Base-by-base conservation (phyloP, 2,113 vertebrate species). In the Gymnarchus niloticus region DNA sequence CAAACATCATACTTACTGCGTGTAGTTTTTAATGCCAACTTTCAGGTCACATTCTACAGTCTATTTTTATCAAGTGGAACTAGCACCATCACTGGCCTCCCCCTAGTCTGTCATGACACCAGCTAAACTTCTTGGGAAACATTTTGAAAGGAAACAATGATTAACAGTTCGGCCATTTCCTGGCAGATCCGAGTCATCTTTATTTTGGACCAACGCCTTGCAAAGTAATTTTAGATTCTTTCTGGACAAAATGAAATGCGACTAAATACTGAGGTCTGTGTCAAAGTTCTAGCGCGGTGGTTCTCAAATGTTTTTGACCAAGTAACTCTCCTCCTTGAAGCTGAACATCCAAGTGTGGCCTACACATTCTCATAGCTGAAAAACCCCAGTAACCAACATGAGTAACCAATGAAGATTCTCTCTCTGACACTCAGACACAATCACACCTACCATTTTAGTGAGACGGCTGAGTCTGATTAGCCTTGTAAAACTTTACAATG, bases 81-180 rank as follows among this genome's bases (percentile, higher is more conserved):
- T 37, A 41, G 25, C 12, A 41, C 28, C 2, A 33, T 37, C 33
- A 73, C 7, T 73, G 65, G 41, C 25, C 14, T 41, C 1, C 65
- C 33, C 65, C 33, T 14, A 73, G 33, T 73, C 65, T 73, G 65
- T 73, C 65, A 73, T 73, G 65, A 41, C 6, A 73, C 41, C 19
- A 17, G 65, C 65, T 73, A 73, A 73, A 17, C 12, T 37, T 73
- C 41, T 41, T 73, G 65, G 65, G 41, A 73, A 73, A 41, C 33
- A 41, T 73, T 33, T 73, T 37, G 33, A 17, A 73, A 73, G 65
- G 65, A 73, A 65, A 73, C 65, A 73, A 73, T 73, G 65, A 73
- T 73, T 73, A 37, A 73, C 33, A 73, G 65, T 73, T 37, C 19
- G 33, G 65, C 33, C 33, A 73, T 17, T 73, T 73, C 65, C 65